Conservation (phyloP, 1,140 invertebrate genomes). For the Brachionus plicatilis region DNA sequence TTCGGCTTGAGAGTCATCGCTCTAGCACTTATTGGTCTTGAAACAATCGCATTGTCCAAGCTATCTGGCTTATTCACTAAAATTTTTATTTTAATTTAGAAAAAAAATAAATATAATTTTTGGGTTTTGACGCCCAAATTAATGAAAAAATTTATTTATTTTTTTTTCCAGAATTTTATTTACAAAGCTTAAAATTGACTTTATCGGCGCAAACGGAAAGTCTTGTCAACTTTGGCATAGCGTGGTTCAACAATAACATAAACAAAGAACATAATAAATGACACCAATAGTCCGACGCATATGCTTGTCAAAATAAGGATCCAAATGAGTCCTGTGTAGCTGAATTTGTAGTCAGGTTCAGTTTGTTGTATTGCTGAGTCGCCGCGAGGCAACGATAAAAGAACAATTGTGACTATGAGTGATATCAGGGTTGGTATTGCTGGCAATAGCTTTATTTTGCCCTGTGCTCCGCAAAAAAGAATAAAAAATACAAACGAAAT, state of each 20-base stretch:
- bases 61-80: background rate
- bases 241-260: conserved; percentile 15
- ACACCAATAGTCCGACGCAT: background rate
- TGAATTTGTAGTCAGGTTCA: background rate
- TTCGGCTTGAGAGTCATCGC: background rate
- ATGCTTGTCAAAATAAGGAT: conserved; percentile 32
- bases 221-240: conserved; percentile 24
- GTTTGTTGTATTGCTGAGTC: background rate
- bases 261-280: background rate
- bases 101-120: background rate
- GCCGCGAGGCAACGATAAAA: background rate
- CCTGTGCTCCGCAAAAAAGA: background rate
- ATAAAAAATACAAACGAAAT: background rate
- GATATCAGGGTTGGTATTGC: conserved; percentile 5
- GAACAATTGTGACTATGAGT: conserved; percentile 3
- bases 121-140: background rate
- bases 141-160: background rate
- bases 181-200: background rate
- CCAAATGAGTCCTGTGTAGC: conserved; percentile 18
- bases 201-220: background rate
- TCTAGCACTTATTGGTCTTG: background rate
- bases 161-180: background rate
- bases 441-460: conserved; percentile 7
- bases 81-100: background rate
- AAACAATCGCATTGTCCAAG: background rate